Base-by-base conservation (phyloP, 2,113 vertebrate species). In the Ariopsis seemanni region DNA sequence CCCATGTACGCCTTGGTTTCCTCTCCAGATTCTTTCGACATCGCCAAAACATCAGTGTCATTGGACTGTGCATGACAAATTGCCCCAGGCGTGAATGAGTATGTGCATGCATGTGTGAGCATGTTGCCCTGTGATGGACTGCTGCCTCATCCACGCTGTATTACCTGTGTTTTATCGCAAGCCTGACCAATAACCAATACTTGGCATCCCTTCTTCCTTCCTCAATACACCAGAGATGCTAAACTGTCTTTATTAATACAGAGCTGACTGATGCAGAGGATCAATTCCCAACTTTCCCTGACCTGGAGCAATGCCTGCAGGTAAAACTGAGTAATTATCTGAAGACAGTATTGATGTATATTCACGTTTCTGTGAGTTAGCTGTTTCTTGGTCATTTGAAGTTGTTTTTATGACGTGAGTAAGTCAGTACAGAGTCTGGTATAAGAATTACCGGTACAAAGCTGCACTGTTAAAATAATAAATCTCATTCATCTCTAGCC, bases 231-330 rank as follows among this genome's bases (percentile, higher is more conserved):
- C 82, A 57, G 22, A 71, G 27, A 63, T 72, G 53, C 48, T 86
- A 55, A 60, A 65, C 82, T 63, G 30, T 88, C 18, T 87, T 87
- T 83, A 82, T 84, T 85, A 81, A 90, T 92, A 86, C 88, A 97
- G 96, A 96, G 93, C 95, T 95, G 84, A 92, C 93, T 80, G 91
- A 95, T 83, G 87, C 95, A 85, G 95, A 95, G 91, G 94, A 94
- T 34, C 22, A 90, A 57, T 92, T 94, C 87, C 94, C 95, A 93
- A 91, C 92, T 85, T 96, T 97, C 91, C 96, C 96, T 91, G 95
- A 97, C 89, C 92, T 97, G 94, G 96, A 97, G 83, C 95, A 97
- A 91, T 96, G 96, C 27, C 93, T 97, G 48, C 96, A 97, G 96
- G 96, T 97, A 95, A 95, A 67, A 53, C 22, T 60, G 18, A 65